Conservation (phyloP, 2,888 invertebrate genomes). For the Melinaea marsaeus region DNA sequence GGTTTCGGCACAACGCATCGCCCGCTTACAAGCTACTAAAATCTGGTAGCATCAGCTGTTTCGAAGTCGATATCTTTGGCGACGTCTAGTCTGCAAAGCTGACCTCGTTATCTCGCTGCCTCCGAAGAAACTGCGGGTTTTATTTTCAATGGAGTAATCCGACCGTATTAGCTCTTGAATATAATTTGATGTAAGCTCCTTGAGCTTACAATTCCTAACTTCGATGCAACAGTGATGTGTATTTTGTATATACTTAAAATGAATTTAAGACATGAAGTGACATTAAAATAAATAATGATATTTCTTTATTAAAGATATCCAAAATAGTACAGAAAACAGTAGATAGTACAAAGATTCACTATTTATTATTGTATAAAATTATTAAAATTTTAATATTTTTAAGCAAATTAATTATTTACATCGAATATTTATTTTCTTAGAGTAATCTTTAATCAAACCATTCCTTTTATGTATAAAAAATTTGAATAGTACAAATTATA, state of each 20-base stretch:
- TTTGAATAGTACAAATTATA: no score
- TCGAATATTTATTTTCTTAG: no score
- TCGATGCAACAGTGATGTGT: background rate
- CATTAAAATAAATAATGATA: no score
- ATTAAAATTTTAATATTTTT: no score
- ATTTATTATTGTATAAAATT: no score
- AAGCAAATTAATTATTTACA: no score
- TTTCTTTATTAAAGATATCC: no score
- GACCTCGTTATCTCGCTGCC: conserved; percentile 66
- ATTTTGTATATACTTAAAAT: background rate
- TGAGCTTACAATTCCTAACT: background rate
- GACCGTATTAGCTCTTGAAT: conserved; percentile 9
- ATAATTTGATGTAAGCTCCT: background rate
- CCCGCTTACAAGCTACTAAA: conserved; percentile 51
- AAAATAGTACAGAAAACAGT: no score
- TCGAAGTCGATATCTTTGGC: conserved; percentile 68
- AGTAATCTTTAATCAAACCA: no score
- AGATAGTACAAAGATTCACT: no score
- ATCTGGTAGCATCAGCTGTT: conserved; percentile 67
- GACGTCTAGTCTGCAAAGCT: conserved; percentile 66
- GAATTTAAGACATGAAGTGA: background rate
- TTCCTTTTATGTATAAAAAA: no score
- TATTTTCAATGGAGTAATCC: conserved; percentile 19
- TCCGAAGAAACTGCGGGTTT: conserved; percentile 32
- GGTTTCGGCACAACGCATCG: conserved; percentile 40